Percentiles rank a stretch among this genome's conserved stretches.
Conservation (phyloP, 2,888 invertebrate species). For the Drosophila falleni region DNA sequence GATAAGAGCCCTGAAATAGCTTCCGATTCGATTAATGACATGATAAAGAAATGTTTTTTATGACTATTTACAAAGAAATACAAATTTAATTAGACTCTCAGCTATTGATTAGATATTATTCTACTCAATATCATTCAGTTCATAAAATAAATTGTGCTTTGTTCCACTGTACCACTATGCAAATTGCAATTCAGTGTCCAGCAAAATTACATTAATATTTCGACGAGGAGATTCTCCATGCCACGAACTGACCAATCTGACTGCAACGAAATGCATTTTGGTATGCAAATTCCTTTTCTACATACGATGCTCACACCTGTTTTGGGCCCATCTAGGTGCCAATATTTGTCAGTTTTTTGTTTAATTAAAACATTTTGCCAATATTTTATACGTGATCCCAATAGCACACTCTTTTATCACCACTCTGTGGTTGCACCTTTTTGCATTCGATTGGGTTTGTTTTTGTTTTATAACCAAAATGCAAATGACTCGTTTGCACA, state of each 20-base stretch:
- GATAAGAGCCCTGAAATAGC: neutral
- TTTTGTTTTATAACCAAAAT: slow-evolving; percentile 47
- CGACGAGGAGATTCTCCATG: slow-evolving; percentile 29
- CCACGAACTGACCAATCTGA: slow-evolving; percentile 19
- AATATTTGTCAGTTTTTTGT: slow-evolving; percentile 78
- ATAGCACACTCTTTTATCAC: neutral
- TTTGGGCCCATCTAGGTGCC: slow-evolving; percentile 56
- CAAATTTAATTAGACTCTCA: slow-evolving; percentile 1
- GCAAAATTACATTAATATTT: slow-evolving; percentile 76
- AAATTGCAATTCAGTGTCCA: slow-evolving; percentile 60
- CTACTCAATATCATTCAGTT: neutral
- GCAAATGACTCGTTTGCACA: slow-evolving; percentile 61
- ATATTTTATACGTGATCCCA: slow-evolving; percentile 64
- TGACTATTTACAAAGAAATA: neutral
- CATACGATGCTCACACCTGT: slow-evolving; percentile 30
- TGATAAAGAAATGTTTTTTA: slow-evolving; percentile 2
- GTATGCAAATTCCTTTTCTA: slow-evolving; percentile 67
- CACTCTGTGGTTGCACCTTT: slow-evolving; percentile 1
- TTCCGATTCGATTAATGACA: neutral
- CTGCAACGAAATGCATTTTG: slow-evolving; percentile 59
- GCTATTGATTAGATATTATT: slow-evolving; percentile 18
- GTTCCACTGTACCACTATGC: slow-evolving; percentile 55
- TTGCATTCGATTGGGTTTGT: slow-evolving; percentile 20
- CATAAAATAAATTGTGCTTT: neutral
- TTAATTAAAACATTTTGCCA: slow-evolving; percentile 79